phyloP scores from a whole-genome alignment of 2,113 vertebrate species.

The Hyaena hyaena region DNA sequence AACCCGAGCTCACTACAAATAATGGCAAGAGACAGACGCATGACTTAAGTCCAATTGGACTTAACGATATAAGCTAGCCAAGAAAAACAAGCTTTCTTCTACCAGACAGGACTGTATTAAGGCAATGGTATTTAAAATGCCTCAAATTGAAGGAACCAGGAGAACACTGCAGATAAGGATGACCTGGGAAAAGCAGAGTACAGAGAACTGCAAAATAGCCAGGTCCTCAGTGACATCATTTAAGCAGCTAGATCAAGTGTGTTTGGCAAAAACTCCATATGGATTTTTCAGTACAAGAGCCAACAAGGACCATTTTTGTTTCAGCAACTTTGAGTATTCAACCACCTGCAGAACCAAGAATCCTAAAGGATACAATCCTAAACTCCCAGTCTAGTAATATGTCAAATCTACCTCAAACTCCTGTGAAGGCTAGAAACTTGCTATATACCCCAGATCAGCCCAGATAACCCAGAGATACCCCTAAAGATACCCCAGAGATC shows the following conservation, averaged over 20 bases:
- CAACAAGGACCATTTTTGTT: conserved; percentile 19
- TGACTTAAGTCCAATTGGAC: not conserved
- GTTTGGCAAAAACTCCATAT: not conserved
- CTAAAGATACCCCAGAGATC: not conserved
- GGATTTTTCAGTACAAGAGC: not conserved
- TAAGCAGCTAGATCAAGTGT: not conserved
- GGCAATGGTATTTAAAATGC: not conserved
- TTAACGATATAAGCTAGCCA: not conserved
- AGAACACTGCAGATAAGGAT: not conserved
- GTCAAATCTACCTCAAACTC: not conserved
- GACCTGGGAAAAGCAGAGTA: not conserved
- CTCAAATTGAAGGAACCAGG: not conserved
- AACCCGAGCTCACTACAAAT: not conserved
- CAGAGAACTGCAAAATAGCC: not conserved
- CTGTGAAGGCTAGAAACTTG: not conserved
- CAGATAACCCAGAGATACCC: not conserved
- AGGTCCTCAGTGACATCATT: not conserved
- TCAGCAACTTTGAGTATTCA: not conserved
- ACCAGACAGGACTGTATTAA: not conserved
- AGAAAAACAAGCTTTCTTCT: not conserved
- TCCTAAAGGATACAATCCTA: not conserved
- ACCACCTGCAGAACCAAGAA: not conserved
- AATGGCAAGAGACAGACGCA: not conserved
- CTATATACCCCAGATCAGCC: not conserved
- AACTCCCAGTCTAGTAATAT: not conserved